These are phyloP conservation scores for Pipra filicauda DNA, from an alignment of 2,113 vertebrate species.

Conservation along the genomic window DNA sequence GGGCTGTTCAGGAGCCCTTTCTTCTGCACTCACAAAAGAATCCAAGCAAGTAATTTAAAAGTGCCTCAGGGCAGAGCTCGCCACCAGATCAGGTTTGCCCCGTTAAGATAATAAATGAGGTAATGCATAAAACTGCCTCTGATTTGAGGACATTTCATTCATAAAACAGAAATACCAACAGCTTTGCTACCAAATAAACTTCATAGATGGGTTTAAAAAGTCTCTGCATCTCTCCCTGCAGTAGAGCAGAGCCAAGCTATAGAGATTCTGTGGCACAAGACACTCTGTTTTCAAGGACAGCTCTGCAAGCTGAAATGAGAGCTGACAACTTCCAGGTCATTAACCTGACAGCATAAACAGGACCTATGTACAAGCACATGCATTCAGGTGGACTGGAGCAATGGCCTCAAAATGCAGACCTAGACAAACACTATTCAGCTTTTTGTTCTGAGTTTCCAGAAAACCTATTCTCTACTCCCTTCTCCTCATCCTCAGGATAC, in stretches of 20 bases:
- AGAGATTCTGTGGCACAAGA: neutral
- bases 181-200: neutral
- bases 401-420: neutral
- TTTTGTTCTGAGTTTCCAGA: neutral
- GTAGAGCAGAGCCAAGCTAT: neutral
- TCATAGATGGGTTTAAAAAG: neutral
- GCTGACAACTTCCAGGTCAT: neutral
- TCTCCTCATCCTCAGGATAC: neutral
- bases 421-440: neutral
- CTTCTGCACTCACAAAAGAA: constrained; percentile 22
- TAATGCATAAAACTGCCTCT: neutral
- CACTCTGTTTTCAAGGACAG: neutral
- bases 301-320: neutral
- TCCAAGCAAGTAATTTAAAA: neutral
- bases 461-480: neutral
- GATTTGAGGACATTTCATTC: neutral
- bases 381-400: neutral
- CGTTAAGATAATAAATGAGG: constrained; percentile 14
- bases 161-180: constrained; percentile 1
- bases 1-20: neutral
- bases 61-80: constrained; percentile 1
- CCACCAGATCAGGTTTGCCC: neutral
- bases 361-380: neutral
- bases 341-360: neutral
- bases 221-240: neutral